Conservation (phyloP, 2,113 vertebrate genomes). For the Cettia cetti region DNA sequence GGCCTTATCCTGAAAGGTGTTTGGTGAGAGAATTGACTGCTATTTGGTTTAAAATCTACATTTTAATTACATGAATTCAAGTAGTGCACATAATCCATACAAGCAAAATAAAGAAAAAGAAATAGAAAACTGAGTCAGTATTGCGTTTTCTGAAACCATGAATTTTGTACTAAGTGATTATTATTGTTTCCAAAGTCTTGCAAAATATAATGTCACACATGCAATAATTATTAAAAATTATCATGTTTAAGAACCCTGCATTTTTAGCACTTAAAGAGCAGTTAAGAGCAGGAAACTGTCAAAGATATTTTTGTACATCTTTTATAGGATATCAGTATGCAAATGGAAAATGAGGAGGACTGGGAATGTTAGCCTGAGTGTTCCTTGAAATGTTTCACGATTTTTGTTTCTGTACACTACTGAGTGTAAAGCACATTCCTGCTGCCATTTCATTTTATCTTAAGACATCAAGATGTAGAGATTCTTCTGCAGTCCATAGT, state of each 20-base stretch:
- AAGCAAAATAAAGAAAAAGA: not conserved
- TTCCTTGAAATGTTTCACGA: not conserved
- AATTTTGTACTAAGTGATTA: not conserved
- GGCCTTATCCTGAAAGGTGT: not conserved
- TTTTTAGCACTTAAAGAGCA: not conserved
- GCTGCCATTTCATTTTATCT: not conserved
- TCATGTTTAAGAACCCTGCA: not conserved
- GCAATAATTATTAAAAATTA: not conserved
- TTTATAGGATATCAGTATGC: not conserved
- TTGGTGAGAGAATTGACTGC: not conserved
- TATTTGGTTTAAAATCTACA: not conserved
- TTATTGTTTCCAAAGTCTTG: not conserved
- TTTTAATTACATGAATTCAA: not conserved
- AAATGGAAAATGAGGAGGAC: not conserved
- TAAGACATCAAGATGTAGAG: not conserved
- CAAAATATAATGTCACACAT: not conserved
- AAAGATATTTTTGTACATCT: not conserved
- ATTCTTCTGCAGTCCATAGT: accelerated
- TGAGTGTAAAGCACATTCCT: not conserved
- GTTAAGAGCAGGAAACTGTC: not conserved
- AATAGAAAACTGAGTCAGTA: not conserved
- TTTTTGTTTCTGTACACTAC: not conserved
- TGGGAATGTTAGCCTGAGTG: not conserved
- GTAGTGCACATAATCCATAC: not conserved
- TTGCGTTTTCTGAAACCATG: not conserved